A percentile compares a stretch with the other conserved stretches of the same genome.
Evolutionary conservation across 2,888 invertebrate species (phyloP).

Genomic region (Phragmatobia fuliginosa): DNA sequence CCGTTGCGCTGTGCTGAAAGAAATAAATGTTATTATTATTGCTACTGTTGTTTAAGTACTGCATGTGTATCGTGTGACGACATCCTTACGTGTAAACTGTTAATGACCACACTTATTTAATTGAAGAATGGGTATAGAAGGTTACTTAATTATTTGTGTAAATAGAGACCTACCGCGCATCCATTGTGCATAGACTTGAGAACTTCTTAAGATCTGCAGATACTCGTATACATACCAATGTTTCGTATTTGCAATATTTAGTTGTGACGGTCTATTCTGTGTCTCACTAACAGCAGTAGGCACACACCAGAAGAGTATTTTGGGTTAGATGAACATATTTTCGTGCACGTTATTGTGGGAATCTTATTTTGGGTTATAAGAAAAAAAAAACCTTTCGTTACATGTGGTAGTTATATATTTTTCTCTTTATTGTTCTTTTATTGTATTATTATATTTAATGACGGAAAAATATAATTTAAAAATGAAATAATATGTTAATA

Average conservation of each 20-base stretch:
- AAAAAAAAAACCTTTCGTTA: too few relatives aligned
- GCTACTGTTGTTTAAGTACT: slow-evolving; percentile 20
- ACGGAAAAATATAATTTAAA: background rate
- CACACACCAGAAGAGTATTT: background rate
- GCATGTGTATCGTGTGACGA: background rate
- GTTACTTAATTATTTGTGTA: background rate
- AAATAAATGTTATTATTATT: slow-evolving; percentile 33
- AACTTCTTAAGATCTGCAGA: too few relatives aligned
- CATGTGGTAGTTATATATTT: background rate
- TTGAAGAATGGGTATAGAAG: background rate
- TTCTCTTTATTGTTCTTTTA: background rate
- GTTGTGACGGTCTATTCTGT: background rate
- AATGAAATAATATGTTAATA: background rate
- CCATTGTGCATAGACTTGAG: background rate
- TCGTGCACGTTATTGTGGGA: background rate
- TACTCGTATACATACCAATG: too few relatives aligned
- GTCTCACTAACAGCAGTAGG: background rate
- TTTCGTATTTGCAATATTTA: too few relatives aligned
- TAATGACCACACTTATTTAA: background rate
- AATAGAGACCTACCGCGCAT: background rate
- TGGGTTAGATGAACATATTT: background rate
- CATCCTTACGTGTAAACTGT: background rate
- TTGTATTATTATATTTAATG: background rate
- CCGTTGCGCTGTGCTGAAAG: slow-evolving; percentile 25
- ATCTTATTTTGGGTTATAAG: background rate